A percentile compares a stretch with the other conserved stretches of the same genome.
These are phyloP conservation scores for Babylonia areolata DNA, from an alignment of 1,140 invertebrate species.

Conservation along the genomic window DNA sequence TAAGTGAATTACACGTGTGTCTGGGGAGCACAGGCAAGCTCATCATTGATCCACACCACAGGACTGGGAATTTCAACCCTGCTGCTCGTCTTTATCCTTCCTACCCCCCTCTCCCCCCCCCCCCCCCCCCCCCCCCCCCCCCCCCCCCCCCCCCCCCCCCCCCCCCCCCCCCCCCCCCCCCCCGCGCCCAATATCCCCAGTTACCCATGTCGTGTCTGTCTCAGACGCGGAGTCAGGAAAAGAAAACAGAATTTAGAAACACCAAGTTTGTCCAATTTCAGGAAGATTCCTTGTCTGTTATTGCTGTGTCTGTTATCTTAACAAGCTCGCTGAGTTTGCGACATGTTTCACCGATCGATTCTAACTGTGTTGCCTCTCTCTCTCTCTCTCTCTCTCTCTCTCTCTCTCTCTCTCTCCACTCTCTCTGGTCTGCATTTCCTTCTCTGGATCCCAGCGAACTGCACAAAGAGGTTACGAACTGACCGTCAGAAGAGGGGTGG, in stretches of 20 bases:
- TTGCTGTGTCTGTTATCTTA: too few relatives aligned
- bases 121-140: too few relatives aligned
- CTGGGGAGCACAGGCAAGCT: neutral
- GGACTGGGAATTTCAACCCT: neutral
- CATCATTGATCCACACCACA: neutral
- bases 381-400: neutral
- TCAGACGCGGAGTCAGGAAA: conserved; percentile 17
- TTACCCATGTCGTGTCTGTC: neutral
- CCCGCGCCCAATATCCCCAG: too few relatives aligned
- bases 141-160: too few relatives aligned
- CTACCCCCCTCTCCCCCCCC: too few relatives aligned
- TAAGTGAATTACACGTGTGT: conserved; percentile 8
- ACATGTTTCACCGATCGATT: conserved; percentile 30
- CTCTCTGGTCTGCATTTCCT: too few relatives aligned
- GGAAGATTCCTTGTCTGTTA: conserved; percentile 44
- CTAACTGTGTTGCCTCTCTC: conserved; percentile 32
- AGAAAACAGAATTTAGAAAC: conserved; percentile 46
- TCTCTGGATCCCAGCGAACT: too few relatives aligned
- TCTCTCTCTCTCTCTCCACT: neutral
- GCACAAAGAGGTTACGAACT: too few relatives aligned
- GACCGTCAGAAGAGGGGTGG: conserved; percentile 20
- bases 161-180: too few relatives aligned
- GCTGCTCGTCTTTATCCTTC: neutral
- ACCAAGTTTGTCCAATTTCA: conserved; percentile 42
- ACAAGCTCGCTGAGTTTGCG: too few relatives aligned